Base-by-base conservation (phyloP, 2,113 vertebrate species). In the Neopipo cinnamomea region DNA sequence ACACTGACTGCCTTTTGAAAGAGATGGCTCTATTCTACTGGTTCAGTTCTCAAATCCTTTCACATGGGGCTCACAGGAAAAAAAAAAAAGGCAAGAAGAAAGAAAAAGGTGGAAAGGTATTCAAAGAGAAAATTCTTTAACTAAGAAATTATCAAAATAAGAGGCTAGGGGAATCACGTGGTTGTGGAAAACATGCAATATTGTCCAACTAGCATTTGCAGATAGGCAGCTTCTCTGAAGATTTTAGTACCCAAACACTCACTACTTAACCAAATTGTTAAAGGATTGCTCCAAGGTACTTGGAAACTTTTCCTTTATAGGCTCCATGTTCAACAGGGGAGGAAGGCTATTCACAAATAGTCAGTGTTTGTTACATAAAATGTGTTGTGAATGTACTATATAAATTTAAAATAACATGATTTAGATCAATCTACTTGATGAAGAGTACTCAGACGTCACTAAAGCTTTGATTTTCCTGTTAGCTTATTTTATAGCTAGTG, bases 391-490 rank as follows among this genome's bases (percentile, higher is more conserved):
- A 93, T 91, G n/a, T 81, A 87, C 96, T 97, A 95, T 93, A 91
- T 96, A 97, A 97, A 97, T 97, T 97, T 97, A 96, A 98, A 98
- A 95, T 87, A 98, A 94, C 61, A 73, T 95, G 76, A 97, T 97
- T 98, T 97, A 97, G 95, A 96, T 83, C 88, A 96, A 77, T 74
- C 41, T 95, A 63, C 24, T 94, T 97, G 97, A 98, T 96, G 95
- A 98, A 97, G 94, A 97, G 95, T 97, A 91, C 96, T 97, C 83
- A 97, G 97, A 97, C 97, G 96, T 98, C 97, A 97, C 95, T 97
- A 97, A 98, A 98, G 95, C 86, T 97, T 98, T 97, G 96, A 98
- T 98, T 98, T 98, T 98, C 92, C 96, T 97, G 97, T 98, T 97
- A 98, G 89, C 91, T 97, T 98, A 97, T 97, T 98, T 98, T 98